These are phyloP conservation scores for Ranitomeya imitator DNA, from an alignment of 2,113 vertebrate species.

Conservation along the genomic window DNA sequence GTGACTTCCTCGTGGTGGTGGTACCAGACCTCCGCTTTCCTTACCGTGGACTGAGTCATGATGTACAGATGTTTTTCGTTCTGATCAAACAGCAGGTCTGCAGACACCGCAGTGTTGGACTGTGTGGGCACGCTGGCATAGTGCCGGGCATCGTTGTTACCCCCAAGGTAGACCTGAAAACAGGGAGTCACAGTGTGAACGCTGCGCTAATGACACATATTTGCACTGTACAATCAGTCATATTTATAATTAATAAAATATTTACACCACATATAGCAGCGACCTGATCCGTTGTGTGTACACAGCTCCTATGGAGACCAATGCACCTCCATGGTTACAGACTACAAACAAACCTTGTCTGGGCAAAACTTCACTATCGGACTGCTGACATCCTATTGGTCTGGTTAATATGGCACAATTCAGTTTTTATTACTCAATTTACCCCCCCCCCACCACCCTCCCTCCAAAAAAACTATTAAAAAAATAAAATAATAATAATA, in stretches of 20 bases:
- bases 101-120: conserved; percentile 78
- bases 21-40: conserved; percentile 29
- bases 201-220: background rate
- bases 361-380: background rate
- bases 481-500: too few relatives aligned
- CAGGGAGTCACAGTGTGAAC: background rate
- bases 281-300: background rate
- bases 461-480: too few relatives aligned
- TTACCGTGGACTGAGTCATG: conserved; percentile 88
- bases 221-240: background rate
- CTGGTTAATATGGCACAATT: too few relatives aligned
- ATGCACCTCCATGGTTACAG: too few relatives aligned
- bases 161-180: conserved; percentile 85
- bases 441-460: too few relatives aligned
- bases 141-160: conserved; percentile 75
- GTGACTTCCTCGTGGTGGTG: too few relatives aligned
- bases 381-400: too few relatives aligned
- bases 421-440: too few relatives aligned
- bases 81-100: conserved; percentile 89
- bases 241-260: too few relatives aligned
- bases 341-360: background rate
- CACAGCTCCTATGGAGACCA: background rate
- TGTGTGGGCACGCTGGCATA: conserved; percentile 82
- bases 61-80: conserved; percentile 86
- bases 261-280: too few relatives aligned